Evolutionary conservation across 2,888 invertebrate species (phyloP), one percentile per base, ranked within the genome.

Genomic region (Meta bourneti): DNA sequence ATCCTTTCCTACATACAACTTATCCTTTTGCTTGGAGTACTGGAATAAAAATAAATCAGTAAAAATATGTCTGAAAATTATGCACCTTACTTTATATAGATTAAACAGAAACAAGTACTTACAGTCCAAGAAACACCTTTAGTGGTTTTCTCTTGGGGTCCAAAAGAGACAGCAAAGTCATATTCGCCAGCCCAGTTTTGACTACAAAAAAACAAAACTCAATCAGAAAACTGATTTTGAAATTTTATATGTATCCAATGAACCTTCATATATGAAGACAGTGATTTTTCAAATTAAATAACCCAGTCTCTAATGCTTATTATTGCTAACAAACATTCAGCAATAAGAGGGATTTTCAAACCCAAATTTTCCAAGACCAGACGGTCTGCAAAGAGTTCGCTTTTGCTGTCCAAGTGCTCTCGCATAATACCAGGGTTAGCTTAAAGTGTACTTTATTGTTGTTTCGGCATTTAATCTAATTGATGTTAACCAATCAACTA

Each of bases 71-170:
- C 19, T n/a, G 16, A 71, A 71, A 4, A 71, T 71, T 71, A 19
- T 71, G 16, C 7, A 4, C 70, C 16, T 8, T 0, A 71, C n/a
- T 71, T 71, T 71, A n/a, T 8, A 71, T n/a, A 34, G n/a, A n/a
- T n/a, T n/a, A n/a, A 34, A 2, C 34, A 34, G 34, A 34, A 34
- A 34, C 1, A 34, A 34, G 34, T 4, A 72, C 72, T 91, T 79
- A 91, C 91, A 19, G 91, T 91, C 91, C 91, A 91, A 5, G 72
- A 48, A 20, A 91, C 61, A 5, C 87, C 78, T 78, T 91, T 92
- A 6, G 81, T 92, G 19, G n/a, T 80, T 51, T 89, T 92, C n/a
- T 80, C 51, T 16, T 85, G 89, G 20, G 77, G 48, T 61, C 49
- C 49, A 71, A 92, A 92, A n/a, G 89, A 81, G 11, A 92, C 54